phyloP scores from a whole-genome alignment of 2,113 vertebrate genomes.

The Stictonetta naevosa region DNA sequence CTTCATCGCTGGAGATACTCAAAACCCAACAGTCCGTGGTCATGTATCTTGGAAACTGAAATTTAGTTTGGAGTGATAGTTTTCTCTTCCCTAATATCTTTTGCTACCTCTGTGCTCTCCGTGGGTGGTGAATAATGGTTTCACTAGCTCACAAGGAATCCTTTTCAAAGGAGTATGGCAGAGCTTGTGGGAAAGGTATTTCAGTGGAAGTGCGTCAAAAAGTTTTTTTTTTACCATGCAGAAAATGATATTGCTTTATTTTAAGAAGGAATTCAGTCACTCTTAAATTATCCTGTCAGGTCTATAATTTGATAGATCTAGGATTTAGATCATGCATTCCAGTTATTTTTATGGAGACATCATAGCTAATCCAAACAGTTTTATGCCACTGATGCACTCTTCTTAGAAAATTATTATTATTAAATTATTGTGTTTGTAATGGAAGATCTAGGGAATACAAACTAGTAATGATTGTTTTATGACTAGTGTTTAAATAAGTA shows the following conservation, averaged over 20 bases:
- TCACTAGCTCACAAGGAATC: not conserved
- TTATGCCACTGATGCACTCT: not conserved
- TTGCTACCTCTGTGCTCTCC: not conserved
- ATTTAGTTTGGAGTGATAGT: not conserved
- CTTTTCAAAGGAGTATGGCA: not conserved
- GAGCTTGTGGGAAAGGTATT: not conserved
- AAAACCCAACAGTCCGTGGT: rapidly evolving
- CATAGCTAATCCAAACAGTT: not conserved
- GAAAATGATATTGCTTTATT: not conserved
- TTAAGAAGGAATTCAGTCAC: not conserved
- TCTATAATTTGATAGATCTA: not conserved
- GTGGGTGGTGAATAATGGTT: not conserved
- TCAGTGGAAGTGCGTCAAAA: not conserved
- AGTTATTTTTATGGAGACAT: not conserved
- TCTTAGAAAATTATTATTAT: not conserved
- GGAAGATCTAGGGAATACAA: not conserved
- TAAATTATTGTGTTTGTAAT: not conserved
- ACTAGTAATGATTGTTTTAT: not conserved
- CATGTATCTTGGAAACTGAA: not conserved
- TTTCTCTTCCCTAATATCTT: not conserved
- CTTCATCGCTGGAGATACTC: not conserved
- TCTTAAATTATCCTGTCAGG: not conserved
- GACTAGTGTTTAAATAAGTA: not conserved
- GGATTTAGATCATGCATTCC: not conserved
- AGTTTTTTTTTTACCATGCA: not conserved